Conservation (phyloP, 2,797 vertebrate genomes). For the Eutrigla gurnardus region DNA sequence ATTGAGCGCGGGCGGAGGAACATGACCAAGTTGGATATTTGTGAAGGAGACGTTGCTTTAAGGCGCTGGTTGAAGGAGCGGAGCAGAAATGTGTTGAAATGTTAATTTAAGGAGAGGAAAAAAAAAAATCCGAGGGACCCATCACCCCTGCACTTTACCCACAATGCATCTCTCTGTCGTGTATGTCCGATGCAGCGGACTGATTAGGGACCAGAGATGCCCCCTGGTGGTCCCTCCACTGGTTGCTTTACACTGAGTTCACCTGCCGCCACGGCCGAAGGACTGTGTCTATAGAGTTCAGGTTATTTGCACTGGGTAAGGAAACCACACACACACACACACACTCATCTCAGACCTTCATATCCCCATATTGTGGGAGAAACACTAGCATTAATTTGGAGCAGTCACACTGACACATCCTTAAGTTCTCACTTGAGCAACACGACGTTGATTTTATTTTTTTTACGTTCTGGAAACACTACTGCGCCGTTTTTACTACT, state of each 20-base stretch:
- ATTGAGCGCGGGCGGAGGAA: slow-evolving; percentile 9
- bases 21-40: slow-evolving; percentile 43
- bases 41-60: slow-evolving; percentile 50
- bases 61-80: slow-evolving; percentile 60
- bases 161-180: slow-evolving; percentile 67
- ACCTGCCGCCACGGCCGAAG: slow-evolving; percentile 61
- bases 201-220: slow-evolving; percentile 59
- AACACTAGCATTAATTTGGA: slow-evolving; percentile 9
- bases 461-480: slow-evolving; percentile 54
- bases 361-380: slow-evolving; percentile 36
- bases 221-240: slow-evolving; percentile 21
- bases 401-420: slow-evolving; percentile 12
- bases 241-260: slow-evolving; percentile 63
- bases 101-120: slow-evolving; percentile 61
- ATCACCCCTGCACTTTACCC: slow-evolving; percentile 85
- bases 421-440: slow-evolving; percentile 28
- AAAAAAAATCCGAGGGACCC: slow-evolving; percentile 68
- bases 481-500: slow-evolving; percentile 72
- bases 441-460: neutral
- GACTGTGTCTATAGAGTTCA: slow-evolving; percentile 71
- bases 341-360: slow-evolving; percentile 29
- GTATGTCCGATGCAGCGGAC: slow-evolving; percentile 52
- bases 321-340: slow-evolving; percentile 47
- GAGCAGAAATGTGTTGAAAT: slow-evolving; percentile 60
- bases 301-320: slow-evolving; percentile 79